Base-by-base conservation (phyloP, 2,888 invertebrate species). In the Gandaritis pyraliata region DNA sequence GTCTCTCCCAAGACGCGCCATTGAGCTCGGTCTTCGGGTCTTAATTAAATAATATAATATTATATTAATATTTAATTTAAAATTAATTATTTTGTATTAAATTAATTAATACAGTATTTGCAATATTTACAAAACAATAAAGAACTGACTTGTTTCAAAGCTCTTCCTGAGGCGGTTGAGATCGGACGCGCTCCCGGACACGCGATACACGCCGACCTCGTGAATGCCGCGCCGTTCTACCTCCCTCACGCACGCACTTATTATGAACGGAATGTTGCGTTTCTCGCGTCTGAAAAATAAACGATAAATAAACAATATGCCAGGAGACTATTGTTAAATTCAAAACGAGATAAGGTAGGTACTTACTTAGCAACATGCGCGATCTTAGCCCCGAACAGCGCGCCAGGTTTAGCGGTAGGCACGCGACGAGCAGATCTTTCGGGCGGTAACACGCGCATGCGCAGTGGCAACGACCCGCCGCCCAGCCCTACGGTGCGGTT, bases 131-230 rank as follows among this genome's bases (percentile, higher is more conserved):
- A 29, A 6, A 29, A 29, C 46, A 23, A n/a, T 30, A 12, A 23
- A 18, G 15, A n/a, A 93, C 95, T 93, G 81, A 97, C 97, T 98
- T 77, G 97, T 97, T 91, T 98, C 98, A 83, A 98, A 98, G 54
- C 97, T 96, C 87, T 98, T 98, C 81, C 96, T 97, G 52, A 98
- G 93, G 71, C 95, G 95, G 72, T 96, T 95, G 66, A 98, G 94
- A 88, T 98, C 98, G 1, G 97, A 97, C 7, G 98, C 97, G 49
- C 97, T 97, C 64, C 98, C 98, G 41, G 98, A 98, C 30, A 98
- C 97, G 68, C 98, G 94, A 91, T 98, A 98, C 69, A 98, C 94
- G 57, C 98, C 98, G 55, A 98, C 95, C 90, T 98, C 98, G 70
- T 95, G 94, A 89, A 98, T 96, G 57, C 98, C 98, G 74, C 98